Evolutionary conservation across 2,797 vertebrate species (phyloP).

Genomic region (Typhlichthys subterraneus): DNA sequence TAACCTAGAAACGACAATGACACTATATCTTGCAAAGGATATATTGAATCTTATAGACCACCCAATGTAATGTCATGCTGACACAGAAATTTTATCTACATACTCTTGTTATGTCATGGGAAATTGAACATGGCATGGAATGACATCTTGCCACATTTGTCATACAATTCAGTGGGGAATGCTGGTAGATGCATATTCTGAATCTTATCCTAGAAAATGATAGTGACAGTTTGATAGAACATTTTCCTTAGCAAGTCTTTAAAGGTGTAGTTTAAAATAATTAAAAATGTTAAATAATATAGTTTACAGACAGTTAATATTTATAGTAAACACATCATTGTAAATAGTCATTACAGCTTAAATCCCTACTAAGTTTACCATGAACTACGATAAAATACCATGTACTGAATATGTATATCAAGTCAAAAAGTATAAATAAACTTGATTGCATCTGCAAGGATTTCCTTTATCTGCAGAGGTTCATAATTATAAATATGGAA

Average conservation of each 20-base stretch:
- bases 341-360: neutral
- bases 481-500: no score
- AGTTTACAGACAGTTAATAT: neutral
- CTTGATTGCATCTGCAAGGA: no score
- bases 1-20: neutral
- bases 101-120: no score
- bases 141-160: no score
- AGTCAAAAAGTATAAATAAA: no score
- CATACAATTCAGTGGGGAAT: constrained; percentile 41
- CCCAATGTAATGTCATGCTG: neutral
- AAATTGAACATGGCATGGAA: no score
- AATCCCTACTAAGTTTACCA: no score
- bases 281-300: no score
- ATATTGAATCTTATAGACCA: neutral
- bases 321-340: neutral
- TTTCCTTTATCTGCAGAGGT: no score
- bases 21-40: neutral
- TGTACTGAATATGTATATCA: no score
- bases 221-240: constrained; percentile 10
- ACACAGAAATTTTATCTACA: constrained; percentile 10
- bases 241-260: neutral
- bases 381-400: no score
- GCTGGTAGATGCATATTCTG: constrained; percentile 20
- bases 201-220: constrained; percentile 14
- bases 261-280: no score